Base-by-base conservation (phyloP, 1,140 invertebrate genomes). In the Chironomus striatipennis region DNA sequence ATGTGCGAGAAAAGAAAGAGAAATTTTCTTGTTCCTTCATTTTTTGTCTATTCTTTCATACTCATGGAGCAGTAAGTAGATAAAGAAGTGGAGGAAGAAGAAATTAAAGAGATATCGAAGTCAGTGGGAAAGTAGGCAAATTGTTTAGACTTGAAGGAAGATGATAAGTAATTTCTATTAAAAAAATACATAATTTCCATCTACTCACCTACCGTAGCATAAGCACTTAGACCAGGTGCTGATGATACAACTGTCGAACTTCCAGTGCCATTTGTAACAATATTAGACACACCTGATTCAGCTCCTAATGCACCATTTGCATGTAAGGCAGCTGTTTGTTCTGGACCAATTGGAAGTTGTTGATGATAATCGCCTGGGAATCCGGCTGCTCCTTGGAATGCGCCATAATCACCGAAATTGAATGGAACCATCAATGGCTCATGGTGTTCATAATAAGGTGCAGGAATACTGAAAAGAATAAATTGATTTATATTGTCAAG, bases 401-500 rank as follows among this genome's bases (percentile, higher is more conserved):
- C 65, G 18, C 9, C 17, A 20, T 20, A 70, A 20, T 34, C 24
- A 2, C 20, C 65, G 18, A 70, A 70, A 17, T 70, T 70, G 1
- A 20, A 70, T 70, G 65, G 65, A 20, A 70, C 65, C 65, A 70
- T 70, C 65, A 70, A 21, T n/a, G 65, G 65, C 18, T 70, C 65
- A 70, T 70, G 65, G 20, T 70, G 65, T 17, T 70, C 65, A 18
- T 70, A 70, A 18, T 18, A 70, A 20, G 17, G 65, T 70, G 65
- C 15, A 8, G n/a, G 65, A 21, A 21, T 70, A 21, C 65, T 70
- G n/a, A n/a, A 17, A 67, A 2, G 10, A 17, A 1, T 34, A 34
- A 70, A 6, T 18, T 20, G 18, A 70, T 67, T 20, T 6, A 17
- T 8, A 70, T n/a, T n/a, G 5, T 70, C n/a, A 18, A 70, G 7